Base-by-base conservation (phyloP, 2,797 vertebrate genomes). In the Hemitrygon akajei region DNA sequence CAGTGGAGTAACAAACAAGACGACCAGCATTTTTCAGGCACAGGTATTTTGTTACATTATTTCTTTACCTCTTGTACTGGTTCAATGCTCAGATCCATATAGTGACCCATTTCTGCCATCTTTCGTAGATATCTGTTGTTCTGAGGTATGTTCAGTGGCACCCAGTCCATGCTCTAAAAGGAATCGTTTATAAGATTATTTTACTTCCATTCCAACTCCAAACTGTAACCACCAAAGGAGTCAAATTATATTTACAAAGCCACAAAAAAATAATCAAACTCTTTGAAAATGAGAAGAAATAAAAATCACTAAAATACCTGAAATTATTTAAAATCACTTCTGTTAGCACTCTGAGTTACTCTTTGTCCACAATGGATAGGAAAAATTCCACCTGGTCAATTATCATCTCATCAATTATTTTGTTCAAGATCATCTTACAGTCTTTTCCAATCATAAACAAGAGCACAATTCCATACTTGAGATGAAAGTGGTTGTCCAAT, bases 21-120 rank as follows among this genome's bases (percentile, higher is more conserved):
- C 56, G 40, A 40, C 71, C 30, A 16, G 76, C 10, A 75, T 2
- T 11, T 75, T 30, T 25, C 25, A 76, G 16, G 56, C n/a, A 30
- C 75, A 18, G 66, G 56, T 34, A 75, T 40, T 56, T 40, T 25
- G 66, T 1, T 47, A 22, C n/a, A 30, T 73, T 75, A 93, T 58
- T 47, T 80, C 2, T 94, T 95, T 75, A 97, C 98, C 96, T 97
- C 96, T 94, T 96, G 96, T 86, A 95, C 94, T 1, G 97, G 96
- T 16, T 97, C 96, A 79, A 96, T 93, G 94, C 95, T 97, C 94
- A 98, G 95, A 93, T 97, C 97, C 96, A 98, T 96, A 91, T 97
- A 98, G 27, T 87, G 95, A 14, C 97, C 97, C 94, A 97, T 95
- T 87, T 97, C 96, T 34, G 95, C 94, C 94, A 94, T 95, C 34